Evolutionary conservation across 2,113 vertebrate genomes (phyloP).

Genomic region (Rutilus rutilus): DNA sequence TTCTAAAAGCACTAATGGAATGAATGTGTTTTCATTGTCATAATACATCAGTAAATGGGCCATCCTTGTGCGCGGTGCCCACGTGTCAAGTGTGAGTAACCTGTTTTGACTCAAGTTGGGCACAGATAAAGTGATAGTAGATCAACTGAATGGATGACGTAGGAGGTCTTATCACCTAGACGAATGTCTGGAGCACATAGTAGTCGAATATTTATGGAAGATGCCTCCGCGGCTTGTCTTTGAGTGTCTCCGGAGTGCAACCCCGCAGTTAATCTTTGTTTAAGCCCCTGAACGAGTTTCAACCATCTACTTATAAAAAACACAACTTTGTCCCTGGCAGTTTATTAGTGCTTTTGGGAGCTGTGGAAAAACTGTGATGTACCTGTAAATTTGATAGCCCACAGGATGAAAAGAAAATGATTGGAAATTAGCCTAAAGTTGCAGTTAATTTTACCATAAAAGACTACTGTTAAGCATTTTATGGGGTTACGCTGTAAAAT

Average conservation of each 20-base stretch:
- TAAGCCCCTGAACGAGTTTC: constrained; percentile 33
- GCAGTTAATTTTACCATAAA: constrained; percentile 42
- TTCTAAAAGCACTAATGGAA: constrained; percentile 52
- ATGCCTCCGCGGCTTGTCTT: not conserved
- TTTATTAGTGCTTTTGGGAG: constrained; percentile 22
- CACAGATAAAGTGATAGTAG: constrained; percentile 42
- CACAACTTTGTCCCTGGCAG: not conserved
- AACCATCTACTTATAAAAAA: constrained; percentile 44
- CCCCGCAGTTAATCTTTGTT: constrained; percentile 38
- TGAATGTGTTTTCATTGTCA: constrained; percentile 36
- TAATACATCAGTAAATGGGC: constrained; percentile 22
- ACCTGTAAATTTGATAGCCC: constrained; percentile 45
- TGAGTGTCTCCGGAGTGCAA: constrained; percentile 3
- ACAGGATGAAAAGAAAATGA: constrained; percentile 20
- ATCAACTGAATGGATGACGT: constrained; percentile 36
- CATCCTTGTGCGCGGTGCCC: constrained; percentile 23
- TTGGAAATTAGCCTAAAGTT: constrained; percentile 36
- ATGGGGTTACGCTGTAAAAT: constrained; percentile 23
- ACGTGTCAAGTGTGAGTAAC: constrained; percentile 24
- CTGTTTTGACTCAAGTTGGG: constrained; percentile 28
- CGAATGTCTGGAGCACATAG: constrained; percentile 6
- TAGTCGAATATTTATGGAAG: constrained; percentile 25
- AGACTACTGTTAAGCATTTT: constrained; percentile 37
- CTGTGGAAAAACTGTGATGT: constrained; percentile 33
- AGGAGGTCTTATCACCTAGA: constrained; percentile 32